Evolutionary conservation across 2,113 vertebrate species (phyloP).

Genomic region (Ellobius talpinus): DNA sequence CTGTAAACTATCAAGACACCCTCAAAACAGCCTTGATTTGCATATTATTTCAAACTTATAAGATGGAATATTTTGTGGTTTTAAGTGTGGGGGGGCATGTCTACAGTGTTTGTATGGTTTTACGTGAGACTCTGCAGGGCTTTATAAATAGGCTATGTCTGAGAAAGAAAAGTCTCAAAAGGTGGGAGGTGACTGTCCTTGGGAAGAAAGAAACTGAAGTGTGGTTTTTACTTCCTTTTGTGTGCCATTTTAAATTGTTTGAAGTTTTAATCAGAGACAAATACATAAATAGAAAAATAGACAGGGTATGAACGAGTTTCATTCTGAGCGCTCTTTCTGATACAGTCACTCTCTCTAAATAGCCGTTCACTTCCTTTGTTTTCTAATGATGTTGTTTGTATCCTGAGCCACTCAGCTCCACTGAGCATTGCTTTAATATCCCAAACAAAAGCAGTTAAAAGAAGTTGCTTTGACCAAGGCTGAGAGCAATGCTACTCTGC

Average conservation of each 20-base stretch:
- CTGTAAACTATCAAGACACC: background rate
- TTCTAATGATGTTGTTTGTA: background rate
- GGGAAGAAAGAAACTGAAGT: background rate
- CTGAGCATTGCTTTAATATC: background rate
- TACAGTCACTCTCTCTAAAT: background rate
- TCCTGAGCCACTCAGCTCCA: background rate
- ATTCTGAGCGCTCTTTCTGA: background rate
- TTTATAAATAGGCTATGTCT: background rate
- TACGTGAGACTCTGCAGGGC: background rate
- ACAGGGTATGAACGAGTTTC: background rate
- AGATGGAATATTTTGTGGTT: background rate
- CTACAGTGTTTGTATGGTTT: background rate
- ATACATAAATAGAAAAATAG: constrained; percentile 6
- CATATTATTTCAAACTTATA: constrained; percentile 12
- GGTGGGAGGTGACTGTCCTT: background rate
- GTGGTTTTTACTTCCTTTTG: constrained; percentile 28
- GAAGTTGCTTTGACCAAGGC: background rate
- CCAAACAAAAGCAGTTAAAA: background rate
- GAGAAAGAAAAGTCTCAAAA: background rate
- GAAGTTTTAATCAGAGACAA: constrained; percentile 30
- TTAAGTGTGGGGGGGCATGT: background rate
- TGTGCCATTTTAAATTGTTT: background rate
- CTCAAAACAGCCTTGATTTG: background rate
- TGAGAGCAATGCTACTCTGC: too few relatives aligned
- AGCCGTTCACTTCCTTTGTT: constrained; percentile 25